Conservation (phyloP, 2,113 vertebrate genomes). For the Arothron firmamentum region DNA sequence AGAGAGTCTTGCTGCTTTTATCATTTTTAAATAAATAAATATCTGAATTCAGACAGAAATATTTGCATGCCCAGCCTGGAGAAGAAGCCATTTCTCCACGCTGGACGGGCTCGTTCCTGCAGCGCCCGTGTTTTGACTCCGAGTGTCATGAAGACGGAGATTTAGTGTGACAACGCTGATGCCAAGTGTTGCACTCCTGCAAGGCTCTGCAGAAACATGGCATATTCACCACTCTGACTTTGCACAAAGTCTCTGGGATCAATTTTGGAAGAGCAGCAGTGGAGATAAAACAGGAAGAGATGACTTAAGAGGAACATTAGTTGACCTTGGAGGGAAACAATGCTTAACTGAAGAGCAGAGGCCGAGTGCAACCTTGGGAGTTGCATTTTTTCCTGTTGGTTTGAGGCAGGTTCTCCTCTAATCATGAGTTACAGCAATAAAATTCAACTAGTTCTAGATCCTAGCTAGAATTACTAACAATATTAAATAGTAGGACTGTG, state of each 20-base stretch:
- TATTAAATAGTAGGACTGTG: constrained; percentile 21
- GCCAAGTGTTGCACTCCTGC: constrained; percentile 49
- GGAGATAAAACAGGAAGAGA: constrained; percentile 7
- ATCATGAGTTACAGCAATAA: constrained; percentile 33
- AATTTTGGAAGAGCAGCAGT: constrained; percentile 18
- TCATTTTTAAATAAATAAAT: constrained; percentile 15
- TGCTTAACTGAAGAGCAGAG: constrained; percentile 16
- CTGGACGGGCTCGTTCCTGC: constrained; percentile 40
- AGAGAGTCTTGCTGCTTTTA: constrained; percentile 1
- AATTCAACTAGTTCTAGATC: constrained; percentile 43
- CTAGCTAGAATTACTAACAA: constrained; percentile 34
- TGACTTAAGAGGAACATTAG: constrained; percentile 4
- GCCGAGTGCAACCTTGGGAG: constrained; percentile 24
- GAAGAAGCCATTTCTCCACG: constrained; percentile 25
- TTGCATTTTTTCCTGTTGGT: constrained; percentile 15
- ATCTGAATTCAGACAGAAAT: constrained; percentile 21
- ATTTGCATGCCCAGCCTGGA: constrained; percentile 2
- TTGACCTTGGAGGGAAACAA: constrained; percentile 23
- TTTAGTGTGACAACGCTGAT: constrained; percentile 65
- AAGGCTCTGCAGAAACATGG: constrained; percentile 56
- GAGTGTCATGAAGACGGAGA: constrained; percentile 60
- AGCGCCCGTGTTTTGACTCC: constrained; percentile 61
- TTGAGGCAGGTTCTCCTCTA: constrained; percentile 16
- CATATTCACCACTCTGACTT: constrained; percentile 38
- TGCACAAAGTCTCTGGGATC: constrained; percentile 10